Percentiles rank a stretch among this genome's conserved stretches.
Conservation (phyloP, 2,113 vertebrate genomes). For the Upupa epops region DNA sequence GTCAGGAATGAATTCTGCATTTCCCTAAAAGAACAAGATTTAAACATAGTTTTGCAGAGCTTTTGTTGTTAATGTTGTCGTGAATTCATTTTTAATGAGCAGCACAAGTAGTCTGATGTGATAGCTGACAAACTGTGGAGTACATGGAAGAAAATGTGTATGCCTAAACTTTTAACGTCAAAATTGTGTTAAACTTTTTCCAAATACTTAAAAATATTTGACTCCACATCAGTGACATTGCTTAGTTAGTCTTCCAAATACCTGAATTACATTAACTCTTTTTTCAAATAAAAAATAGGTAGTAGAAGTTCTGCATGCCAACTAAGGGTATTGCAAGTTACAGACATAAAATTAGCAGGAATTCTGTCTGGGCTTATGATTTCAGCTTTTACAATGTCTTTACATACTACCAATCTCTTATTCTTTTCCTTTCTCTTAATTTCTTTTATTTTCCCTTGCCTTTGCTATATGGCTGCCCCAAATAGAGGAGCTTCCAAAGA, state of each 20-base stretch:
- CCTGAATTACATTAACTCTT: rapidly evolving
- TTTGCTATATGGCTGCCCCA: too few relatives aligned
- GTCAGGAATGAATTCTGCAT: neutral
- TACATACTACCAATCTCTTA: neutral
- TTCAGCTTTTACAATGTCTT: rapidly evolving
- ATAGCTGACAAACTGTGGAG: neutral
- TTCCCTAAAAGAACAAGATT: neutral
- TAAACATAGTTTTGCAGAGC: neutral
- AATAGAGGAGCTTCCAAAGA: too few relatives aligned
- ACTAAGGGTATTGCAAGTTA: neutral
- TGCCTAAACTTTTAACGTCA: neutral
- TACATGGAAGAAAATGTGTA: neutral
- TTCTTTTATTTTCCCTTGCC: too few relatives aligned
- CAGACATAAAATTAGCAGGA: neutral
- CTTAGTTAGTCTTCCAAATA: rapidly evolving
- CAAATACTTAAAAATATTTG: neutral
- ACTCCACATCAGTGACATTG: rapidly evolving
- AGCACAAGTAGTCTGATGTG: neutral
- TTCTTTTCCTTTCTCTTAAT: too few relatives aligned
- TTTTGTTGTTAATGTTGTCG: neutral
- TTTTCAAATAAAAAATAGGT: neutral
- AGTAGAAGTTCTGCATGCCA: neutral
- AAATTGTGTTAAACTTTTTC: neutral
- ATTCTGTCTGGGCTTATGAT: neutral
- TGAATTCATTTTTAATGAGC: neutral